Conservation (phyloP, 2,797 vertebrate species). For the Sciaenops ocellatus region DNA sequence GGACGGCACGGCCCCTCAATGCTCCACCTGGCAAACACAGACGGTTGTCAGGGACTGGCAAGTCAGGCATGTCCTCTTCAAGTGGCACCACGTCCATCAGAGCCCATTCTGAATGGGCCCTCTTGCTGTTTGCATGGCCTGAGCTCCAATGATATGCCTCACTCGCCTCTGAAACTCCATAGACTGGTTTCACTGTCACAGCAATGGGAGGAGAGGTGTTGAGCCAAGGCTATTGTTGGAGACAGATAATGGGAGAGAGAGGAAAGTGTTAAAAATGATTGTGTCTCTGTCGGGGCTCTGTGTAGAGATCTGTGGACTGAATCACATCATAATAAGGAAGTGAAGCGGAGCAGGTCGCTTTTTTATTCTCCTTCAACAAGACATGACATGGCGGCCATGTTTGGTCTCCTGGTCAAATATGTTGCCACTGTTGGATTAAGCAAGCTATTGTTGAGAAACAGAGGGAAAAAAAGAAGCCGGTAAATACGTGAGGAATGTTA, state of each 20-base stretch:
- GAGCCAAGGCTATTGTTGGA: slow-evolving; percentile 80
- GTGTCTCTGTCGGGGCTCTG: slow-evolving; percentile 88
- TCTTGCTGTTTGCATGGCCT: slow-evolving; percentile 85
- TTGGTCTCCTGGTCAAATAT: slow-evolving; percentile 79
- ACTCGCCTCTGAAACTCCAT: slow-evolving; percentile 84
- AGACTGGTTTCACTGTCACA: slow-evolving; percentile 84
- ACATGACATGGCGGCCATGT: slow-evolving; percentile 79
- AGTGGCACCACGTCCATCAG: slow-evolving; percentile 90
- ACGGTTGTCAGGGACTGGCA: slow-evolving; percentile 92
- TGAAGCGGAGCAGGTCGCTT: slow-evolving; percentile 78
- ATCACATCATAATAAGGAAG: slow-evolving; percentile 88
- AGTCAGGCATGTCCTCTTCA: slow-evolving; percentile 93
- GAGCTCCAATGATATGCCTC: slow-evolving; percentile 89
- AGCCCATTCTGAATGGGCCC: slow-evolving; percentile 82
- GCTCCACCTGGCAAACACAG: slow-evolving; percentile 91
- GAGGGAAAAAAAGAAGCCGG: slow-evolving; percentile 50
- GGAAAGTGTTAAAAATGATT: slow-evolving; percentile 86
- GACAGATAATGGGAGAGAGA: slow-evolving; percentile 77
- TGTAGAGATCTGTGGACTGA: slow-evolving; percentile 82
- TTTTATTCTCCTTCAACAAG: slow-evolving; percentile 80
- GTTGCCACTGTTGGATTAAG: slow-evolving; percentile 66
- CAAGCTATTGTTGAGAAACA: slow-evolving; percentile 67
- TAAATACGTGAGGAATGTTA: slow-evolving; percentile 28
- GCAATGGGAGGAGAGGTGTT: slow-evolving; percentile 79
- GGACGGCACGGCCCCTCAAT: slow-evolving; percentile 87